A percentile compares a stretch with the other conserved stretches of the same genome.
These are phyloP conservation scores for Blennius ocellaris DNA, from an alignment of 2,113 vertebrate species.

Conservation along the genomic window DNA sequence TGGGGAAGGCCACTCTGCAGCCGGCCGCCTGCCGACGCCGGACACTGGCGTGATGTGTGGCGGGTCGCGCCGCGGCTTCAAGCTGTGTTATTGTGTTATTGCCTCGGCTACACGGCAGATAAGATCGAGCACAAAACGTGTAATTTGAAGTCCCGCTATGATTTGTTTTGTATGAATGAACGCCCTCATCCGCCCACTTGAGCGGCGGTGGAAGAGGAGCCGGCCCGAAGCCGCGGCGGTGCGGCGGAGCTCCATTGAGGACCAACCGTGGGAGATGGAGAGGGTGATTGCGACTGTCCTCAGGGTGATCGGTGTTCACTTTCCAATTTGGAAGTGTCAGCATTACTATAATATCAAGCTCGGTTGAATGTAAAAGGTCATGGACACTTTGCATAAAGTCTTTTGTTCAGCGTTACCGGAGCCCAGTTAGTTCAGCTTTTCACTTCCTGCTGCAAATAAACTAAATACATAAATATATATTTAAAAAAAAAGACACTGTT, in stretches of 20 bases:
- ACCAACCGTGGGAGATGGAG: conserved; percentile 49
- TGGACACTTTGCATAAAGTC: conserved; percentile 56
- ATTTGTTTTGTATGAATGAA: conserved; percentile 3
- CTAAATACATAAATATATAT: not conserved
- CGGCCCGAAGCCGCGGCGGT: conserved; percentile 17
- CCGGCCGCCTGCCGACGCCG: conserved; percentile 57
- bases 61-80: conserved; percentile 29
- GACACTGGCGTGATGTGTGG: conserved; percentile 48
- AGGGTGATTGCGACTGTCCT: conserved; percentile 56
- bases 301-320: conserved; percentile 50
- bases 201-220: not conserved
- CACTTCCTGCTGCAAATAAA: conserved; percentile 12
- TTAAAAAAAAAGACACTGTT: not conserved
- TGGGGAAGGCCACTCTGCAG: conserved; percentile 63
- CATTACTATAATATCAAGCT: conserved; percentile 61
- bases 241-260: conserved; percentile 45
- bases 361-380: conserved; percentile 61
- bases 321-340: conserved; percentile 60
- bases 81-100: conserved; percentile 11
- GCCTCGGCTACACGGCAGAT: not conserved
- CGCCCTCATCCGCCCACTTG: not conserved
- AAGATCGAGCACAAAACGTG: not conserved
- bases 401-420: conserved; percentile 30
- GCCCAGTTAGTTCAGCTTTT: conserved; percentile 18
- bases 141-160: not conserved